Evolutionary conservation across 2,113 vertebrate genomes (phyloP).

Genomic region (Alligator mississippiensis): DNA sequence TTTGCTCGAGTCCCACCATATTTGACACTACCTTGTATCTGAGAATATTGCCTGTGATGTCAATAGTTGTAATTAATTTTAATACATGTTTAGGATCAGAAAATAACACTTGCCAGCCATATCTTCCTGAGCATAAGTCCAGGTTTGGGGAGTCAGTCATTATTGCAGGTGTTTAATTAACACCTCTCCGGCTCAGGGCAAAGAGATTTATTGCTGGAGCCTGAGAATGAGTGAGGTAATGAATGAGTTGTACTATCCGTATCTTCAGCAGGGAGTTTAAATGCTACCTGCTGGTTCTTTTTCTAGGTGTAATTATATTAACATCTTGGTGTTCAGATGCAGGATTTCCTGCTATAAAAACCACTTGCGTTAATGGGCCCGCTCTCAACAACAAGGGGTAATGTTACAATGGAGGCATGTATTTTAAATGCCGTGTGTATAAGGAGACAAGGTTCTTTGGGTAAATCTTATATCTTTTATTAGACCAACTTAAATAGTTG

Average conservation of each 20-base stretch:
- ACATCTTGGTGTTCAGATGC: not conserved
- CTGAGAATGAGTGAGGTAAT: not conserved
- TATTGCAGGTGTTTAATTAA: not conserved
- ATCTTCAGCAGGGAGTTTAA: not conserved
- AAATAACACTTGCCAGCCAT: not conserved
- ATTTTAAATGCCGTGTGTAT: not conserved
- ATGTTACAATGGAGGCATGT: accelerated
- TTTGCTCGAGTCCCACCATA: not conserved
- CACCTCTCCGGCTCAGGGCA: not conserved
- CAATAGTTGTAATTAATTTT: not conserved
- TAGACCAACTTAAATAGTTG: too few species aligned
- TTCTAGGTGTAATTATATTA: not conserved
- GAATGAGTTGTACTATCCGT: not conserved
- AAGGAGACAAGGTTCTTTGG: too few species aligned
- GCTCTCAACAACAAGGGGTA: not conserved
- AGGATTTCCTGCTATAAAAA: constrained; percentile 13
- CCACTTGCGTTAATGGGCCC: not conserved
- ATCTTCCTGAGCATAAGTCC: not conserved
- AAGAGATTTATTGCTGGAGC: not conserved
- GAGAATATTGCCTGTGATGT: not conserved
- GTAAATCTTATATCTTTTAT: too few species aligned
- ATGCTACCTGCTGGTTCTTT: not conserved
- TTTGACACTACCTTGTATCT: not conserved
- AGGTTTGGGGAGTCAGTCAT: not conserved
- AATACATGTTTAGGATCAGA: not conserved